phyloP scores from a whole-genome alignment of 2,113 vertebrate genomes.

The Phylloscopus trochilus region DNA sequence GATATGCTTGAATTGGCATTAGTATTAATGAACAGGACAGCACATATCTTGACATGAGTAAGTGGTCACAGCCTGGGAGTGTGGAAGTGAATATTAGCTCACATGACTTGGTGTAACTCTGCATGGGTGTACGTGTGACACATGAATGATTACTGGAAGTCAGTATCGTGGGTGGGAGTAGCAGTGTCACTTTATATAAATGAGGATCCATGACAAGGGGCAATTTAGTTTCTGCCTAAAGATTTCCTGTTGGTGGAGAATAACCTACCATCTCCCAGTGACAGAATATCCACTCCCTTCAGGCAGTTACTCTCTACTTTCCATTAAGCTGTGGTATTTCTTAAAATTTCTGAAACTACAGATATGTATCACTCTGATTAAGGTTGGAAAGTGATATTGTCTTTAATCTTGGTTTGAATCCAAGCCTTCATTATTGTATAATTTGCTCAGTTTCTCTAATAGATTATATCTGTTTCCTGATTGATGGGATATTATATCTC shows the following conservation, averaged over 20 bases:
- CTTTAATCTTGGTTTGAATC: conserved; percentile 39
- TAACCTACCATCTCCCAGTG: not conserved
- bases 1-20: conserved; percentile 52
- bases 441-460: conserved; percentile 13
- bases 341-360: conserved; percentile 3
- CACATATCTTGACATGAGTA: conserved; percentile 52
- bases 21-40: conserved; percentile 61
- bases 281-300: not conserved
- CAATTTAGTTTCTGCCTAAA: conserved; percentile 34
- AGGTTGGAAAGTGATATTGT: not conserved
- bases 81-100: conserved; percentile 35
- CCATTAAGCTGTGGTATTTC: not conserved
- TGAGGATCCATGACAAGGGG: conserved; percentile 13
- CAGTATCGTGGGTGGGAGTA: conserved; percentile 35
- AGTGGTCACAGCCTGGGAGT: conserved; percentile 26
- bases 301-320: not conserved
- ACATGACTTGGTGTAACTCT: not conserved
- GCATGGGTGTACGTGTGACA: not conserved
- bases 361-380: not conserved
- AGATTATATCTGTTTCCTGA: not conserved
- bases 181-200: conserved; percentile 49
- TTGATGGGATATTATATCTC: not conserved
- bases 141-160: conserved; percentile 39
- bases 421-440: conserved; percentile 20
- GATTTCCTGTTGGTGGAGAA: conserved; percentile 32